Evolutionary conservation across 1,140 invertebrate genomes (phyloP).

Genomic region (Ceratosolen solmsi): DNA sequence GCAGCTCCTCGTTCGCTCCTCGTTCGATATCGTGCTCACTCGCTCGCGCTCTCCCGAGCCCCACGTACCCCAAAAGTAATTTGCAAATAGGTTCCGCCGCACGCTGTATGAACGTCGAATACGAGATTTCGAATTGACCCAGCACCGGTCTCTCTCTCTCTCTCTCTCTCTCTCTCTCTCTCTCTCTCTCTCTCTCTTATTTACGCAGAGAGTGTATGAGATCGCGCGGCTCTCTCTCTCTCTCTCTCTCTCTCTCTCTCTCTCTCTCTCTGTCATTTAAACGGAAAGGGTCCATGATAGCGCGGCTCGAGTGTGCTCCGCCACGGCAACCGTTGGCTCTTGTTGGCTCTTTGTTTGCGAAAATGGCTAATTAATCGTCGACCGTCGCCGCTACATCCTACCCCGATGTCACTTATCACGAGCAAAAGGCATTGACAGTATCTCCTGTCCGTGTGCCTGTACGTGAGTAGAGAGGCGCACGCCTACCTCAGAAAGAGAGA

Average conservation of each 20-base stretch:
- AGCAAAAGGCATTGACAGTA: neutral
- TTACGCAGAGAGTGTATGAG: too few relatives aligned
- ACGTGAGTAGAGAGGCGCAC: neutral
- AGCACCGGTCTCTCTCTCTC: neutral
- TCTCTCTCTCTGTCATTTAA: neutral
- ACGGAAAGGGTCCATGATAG: neutral
- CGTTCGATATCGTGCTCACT: too few relatives aligned
- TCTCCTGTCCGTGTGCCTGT: neutral
- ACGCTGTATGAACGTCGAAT: neutral
- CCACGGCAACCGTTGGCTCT: neutral
- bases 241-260: too few relatives aligned
- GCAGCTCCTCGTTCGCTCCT: too few relatives aligned
- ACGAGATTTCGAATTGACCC: neutral
- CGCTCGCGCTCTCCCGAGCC: too few relatives aligned
- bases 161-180: conserved; percentile 1
- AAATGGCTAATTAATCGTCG: conserved; percentile 32
- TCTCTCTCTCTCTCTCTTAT: too few relatives aligned
- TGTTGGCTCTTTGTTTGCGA: conserved; percentile 23
- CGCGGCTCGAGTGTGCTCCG: neutral
- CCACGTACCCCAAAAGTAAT: conserved; percentile 5
- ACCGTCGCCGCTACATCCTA: neutral
- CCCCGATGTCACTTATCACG: conserved; percentile 17
- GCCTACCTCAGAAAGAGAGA: neutral
- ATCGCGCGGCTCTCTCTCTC: too few relatives aligned
- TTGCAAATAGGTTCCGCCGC: conserved; percentile 37